Evolutionary conservation across 2,888 invertebrate genomes (phyloP).

Genomic region (Celastrina argiolus): DNA sequence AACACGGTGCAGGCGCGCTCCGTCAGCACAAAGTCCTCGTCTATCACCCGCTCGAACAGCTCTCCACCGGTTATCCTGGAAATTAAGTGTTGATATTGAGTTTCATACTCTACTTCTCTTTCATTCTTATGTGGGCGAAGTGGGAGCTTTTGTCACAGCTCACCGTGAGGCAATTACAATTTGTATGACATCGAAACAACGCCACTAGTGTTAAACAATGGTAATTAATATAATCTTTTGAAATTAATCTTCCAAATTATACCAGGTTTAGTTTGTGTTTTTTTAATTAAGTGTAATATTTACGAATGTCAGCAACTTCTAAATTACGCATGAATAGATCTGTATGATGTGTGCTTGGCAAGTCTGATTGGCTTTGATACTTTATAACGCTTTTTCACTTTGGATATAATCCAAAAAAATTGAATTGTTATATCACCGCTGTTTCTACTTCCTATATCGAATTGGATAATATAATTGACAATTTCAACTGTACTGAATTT

Average conservation of each 20-base stretch:
- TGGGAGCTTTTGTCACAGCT: too few relatives aligned
- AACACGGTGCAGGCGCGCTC: constrained; percentile 98
- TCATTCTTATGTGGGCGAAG: too few relatives aligned
- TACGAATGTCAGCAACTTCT: background rate
- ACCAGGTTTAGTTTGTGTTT: too few relatives aligned
- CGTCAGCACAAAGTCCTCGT: constrained; percentile 97
- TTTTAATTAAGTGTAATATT: too few relatives aligned
- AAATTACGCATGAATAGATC: background rate
- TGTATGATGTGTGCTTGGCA: background rate
- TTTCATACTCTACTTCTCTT: too few relatives aligned
- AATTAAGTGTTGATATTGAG: constrained; percentile 32
- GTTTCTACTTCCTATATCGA: background rate
- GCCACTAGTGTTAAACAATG: too few relatives aligned
- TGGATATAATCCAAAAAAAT: constrained; percentile 15
- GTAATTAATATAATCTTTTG: too few relatives aligned
- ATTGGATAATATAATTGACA: background rate
- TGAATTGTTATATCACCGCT: constrained; percentile 12
- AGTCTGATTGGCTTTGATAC: background rate
- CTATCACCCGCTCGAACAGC: constrained; percentile 98
- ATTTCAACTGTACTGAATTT: background rate
- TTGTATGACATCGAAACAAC: too few relatives aligned
- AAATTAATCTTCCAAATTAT: too few relatives aligned
- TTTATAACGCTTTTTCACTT: constrained; percentile 5
- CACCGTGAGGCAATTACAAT: too few relatives aligned
- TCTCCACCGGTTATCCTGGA: constrained; percentile 98